phyloP scores from a whole-genome alignment of 2,797 vertebrate genomes.

The Sparidentex hasta region DNA sequence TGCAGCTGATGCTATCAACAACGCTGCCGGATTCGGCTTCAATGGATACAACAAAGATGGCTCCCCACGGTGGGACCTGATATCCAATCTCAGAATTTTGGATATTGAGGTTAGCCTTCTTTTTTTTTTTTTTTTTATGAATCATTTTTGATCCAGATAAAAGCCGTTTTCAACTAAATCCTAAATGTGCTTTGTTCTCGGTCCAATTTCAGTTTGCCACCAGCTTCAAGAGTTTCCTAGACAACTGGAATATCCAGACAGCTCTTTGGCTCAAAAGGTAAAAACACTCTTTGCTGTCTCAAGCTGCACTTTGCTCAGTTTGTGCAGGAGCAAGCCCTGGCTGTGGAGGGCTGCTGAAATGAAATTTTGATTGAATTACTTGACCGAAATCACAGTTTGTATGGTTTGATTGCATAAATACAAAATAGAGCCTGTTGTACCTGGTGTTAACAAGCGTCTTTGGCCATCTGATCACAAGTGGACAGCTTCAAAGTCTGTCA shows the following conservation, averaged over 20 bases:
- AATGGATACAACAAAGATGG: constrained; percentile 95
- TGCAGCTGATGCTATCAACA: constrained; percentile 97
- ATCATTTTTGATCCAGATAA: not conserved
- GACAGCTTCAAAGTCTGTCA: no score
- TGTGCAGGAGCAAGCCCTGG: not conserved
- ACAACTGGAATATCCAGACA: constrained; percentile 99
- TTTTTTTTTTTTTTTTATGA: constrained; percentile 21
- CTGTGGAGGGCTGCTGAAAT: constrained; percentile 1
- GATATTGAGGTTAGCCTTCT: constrained; percentile 92
- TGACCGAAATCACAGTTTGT: not conserved
- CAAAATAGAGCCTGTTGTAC: no score
- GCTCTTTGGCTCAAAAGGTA: constrained; percentile 98
- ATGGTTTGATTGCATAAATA: not conserved
- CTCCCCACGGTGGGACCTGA: constrained; percentile 91
- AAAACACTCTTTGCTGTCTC: not conserved
- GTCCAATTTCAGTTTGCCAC: constrained; percentile 91
- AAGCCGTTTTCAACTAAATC: not conserved
- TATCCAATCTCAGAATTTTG: constrained; percentile 96
- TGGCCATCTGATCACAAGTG: no score
- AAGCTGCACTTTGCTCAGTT: not conserved
- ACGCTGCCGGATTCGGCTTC: constrained; percentile 98
- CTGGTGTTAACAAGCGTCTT: no score
- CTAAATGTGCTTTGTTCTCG: constrained; percentile 12
- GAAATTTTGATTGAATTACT: not conserved
- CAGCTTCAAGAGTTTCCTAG: constrained; percentile 99